These are phyloP conservation scores for Carassius gibelio DNA, from an alignment of 2,113 vertebrate species.

Conservation along the genomic window DNA sequence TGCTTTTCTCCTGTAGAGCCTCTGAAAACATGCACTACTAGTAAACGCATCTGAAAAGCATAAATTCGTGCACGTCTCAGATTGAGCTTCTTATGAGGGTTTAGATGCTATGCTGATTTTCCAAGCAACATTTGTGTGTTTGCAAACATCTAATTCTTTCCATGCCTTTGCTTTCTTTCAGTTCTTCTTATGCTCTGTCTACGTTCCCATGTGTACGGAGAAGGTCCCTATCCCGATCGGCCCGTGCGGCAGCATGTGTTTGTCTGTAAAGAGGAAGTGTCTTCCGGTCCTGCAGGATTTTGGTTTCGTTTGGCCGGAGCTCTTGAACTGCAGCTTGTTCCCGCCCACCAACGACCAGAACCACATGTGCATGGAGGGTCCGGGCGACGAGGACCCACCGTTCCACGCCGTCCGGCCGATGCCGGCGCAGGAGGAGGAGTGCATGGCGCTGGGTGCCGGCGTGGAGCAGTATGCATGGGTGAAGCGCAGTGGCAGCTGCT, in stretches of 20 bases:
- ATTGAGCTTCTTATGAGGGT: too few species aligned
- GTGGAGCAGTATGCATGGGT: constrained; percentile 95
- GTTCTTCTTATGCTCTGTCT: constrained; percentile 98
- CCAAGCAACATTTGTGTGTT: neutral
- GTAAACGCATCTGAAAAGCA: too few species aligned
- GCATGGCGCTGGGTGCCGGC: constrained; percentile 81
- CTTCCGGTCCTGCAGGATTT: constrained; percentile 95
- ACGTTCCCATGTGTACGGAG: constrained; percentile 98
- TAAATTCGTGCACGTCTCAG: too few species aligned
- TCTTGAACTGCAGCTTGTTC: constrained; percentile 96
- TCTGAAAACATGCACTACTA: too few species aligned
- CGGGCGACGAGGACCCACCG: constrained; percentile 88
- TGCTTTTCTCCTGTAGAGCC: too few species aligned
- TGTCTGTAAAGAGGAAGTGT: constrained; percentile 92
- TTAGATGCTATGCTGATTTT: neutral
- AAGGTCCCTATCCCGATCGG: constrained; percentile 99
- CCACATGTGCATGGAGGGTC: constrained; percentile 99
- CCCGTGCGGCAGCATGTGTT: constrained; percentile 96
- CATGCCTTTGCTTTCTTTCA: constrained; percentile 58
- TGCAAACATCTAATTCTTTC: neutral
- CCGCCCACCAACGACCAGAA: constrained; percentile 98
- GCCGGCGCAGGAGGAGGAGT: constrained; percentile 90
- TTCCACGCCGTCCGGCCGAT: constrained; percentile 80
- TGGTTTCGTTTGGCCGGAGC: constrained; percentile 94
- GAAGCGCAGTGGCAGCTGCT: constrained; percentile 88